Conservation (phyloP, 2,797 vertebrate genomes). For the Taenioides sp. region DNA sequence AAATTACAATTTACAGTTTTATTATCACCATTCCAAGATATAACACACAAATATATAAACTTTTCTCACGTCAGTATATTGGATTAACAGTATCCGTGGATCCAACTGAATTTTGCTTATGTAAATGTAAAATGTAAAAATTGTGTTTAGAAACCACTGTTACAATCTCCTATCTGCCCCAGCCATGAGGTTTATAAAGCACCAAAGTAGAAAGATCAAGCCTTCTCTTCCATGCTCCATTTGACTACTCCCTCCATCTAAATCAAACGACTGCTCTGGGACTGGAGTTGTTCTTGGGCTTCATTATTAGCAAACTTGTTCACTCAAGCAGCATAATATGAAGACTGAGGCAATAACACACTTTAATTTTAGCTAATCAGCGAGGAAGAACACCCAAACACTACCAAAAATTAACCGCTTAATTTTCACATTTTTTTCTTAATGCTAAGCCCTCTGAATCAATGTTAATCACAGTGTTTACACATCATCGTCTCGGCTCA, state of each 20-base stretch:
- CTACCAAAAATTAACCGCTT: neutral
- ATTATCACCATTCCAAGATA: slow-evolving; percentile 12
- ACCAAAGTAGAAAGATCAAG: slow-evolving; percentile 57
- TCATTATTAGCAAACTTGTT: slow-evolving; percentile 52
- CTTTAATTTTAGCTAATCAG: slow-evolving; percentile 26
- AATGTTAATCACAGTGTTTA: slow-evolving; percentile 42
- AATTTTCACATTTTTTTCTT: neutral
- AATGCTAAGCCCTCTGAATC: slow-evolving; percentile 44
- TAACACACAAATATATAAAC: neutral
- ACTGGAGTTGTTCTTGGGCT: slow-evolving; percentile 44
- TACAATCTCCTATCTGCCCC: slow-evolving; percentile 36
- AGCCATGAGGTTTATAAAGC: slow-evolving; percentile 49
- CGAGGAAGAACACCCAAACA: slow-evolving; percentile 4
- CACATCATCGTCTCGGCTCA: slow-evolving; percentile 12
- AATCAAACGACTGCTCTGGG: slow-evolving; percentile 60
- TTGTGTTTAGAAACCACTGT: slow-evolving; percentile 43
- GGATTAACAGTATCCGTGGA: too few relatives aligned
- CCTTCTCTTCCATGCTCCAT: slow-evolving; percentile 39
- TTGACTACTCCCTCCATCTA: slow-evolving; percentile 48
- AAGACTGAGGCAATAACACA: slow-evolving; percentile 25
- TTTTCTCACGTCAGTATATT: too few relatives aligned
- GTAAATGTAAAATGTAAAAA: neutral
- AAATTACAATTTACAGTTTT: neutral
- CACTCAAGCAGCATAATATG: slow-evolving; percentile 35
- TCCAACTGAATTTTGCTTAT: neutral